These are phyloP conservation scores for Trachelus troglodyta DNA, from an alignment of 2,888 invertebrate species.

Conservation along the genomic window DNA sequence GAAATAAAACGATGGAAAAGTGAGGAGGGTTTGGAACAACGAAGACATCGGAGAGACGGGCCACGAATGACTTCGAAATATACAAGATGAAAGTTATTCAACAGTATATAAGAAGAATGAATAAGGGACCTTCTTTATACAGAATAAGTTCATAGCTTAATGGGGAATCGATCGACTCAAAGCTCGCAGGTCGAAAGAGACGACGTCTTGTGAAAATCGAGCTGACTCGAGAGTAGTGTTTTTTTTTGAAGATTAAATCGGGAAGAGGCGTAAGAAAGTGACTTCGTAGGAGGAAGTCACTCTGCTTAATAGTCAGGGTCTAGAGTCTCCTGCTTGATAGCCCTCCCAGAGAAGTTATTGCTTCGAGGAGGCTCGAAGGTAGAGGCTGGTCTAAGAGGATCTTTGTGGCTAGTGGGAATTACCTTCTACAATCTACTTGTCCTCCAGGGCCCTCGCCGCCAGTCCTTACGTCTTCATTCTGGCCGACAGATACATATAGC, in stretches of 20 bases:
- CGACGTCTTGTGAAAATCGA: not conserved
- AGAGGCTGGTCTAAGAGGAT: not conserved
- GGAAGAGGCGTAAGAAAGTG: not conserved
- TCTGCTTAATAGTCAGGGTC: constrained; percentile 3
- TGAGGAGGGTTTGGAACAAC: not conserved
- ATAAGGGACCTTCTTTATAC: not conserved
- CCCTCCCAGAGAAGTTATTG: not conserved
- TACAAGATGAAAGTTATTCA: not conserved
- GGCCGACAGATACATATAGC: not conserved
- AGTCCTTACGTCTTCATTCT: constrained; percentile 14
- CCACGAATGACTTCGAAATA: not conserved
- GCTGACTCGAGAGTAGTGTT: not conserved
- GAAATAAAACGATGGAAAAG: not conserved
- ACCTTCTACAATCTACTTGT: not conserved
- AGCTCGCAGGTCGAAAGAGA: not conserved
- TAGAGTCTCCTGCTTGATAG: not conserved
- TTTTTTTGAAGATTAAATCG: not conserved
- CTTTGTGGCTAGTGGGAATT: not conserved
- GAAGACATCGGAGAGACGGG: not conserved
- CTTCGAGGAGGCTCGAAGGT: constrained; percentile 5
- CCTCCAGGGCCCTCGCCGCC: not conserved
- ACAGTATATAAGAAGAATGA: not conserved
- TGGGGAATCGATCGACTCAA: not conserved
- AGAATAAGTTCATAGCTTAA: not conserved
- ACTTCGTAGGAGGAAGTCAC: not conserved